Evolutionary conservation across 2,797 vertebrate genomes (phyloP).

Genomic region (Melanogrammus aeglefinus): DNA sequence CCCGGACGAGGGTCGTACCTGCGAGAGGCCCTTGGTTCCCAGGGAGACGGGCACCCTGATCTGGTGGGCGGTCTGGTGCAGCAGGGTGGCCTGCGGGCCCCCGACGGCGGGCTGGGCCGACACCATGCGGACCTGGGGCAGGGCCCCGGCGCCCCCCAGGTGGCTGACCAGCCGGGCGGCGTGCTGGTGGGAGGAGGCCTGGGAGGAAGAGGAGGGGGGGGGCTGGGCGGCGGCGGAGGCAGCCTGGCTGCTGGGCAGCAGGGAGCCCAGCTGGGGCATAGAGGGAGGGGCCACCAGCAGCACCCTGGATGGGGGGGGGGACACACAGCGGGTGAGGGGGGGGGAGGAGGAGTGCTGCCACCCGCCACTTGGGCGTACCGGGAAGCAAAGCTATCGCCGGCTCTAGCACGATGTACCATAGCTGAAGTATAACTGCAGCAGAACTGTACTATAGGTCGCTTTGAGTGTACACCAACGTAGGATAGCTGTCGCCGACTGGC

Average conservation of each 20-base stretch:
- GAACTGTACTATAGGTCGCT: neutral
- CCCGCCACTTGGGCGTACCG: neutral
- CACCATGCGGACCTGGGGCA: conserved; percentile 92
- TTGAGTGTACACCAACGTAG: neutral
- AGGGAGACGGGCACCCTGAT: conserved; percentile 86
- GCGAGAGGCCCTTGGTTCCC: conserved; percentile 84
- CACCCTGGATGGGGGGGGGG: conserved; percentile 70
- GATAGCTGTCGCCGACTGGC: neutral
- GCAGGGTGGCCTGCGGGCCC: conserved; percentile 76
- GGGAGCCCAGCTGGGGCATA: conserved; percentile 88
- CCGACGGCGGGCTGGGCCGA: conserved; percentile 76
- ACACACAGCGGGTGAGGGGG: neutral
- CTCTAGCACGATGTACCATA: too few species aligned
- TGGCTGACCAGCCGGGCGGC: conserved; percentile 79
- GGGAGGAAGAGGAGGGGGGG: conserved; percentile 64
- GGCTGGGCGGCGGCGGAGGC: conserved; percentile 68
- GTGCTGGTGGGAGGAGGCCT: conserved; percentile 72
- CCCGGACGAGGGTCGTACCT: conserved; percentile 69
- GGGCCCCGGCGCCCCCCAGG: conserved; percentile 73
- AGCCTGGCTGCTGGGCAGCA: conserved; percentile 81
- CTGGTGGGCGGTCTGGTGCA: conserved; percentile 82
- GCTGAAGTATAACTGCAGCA: neutral
- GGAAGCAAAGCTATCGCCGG: too few species aligned
- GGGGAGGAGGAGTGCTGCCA: neutral
- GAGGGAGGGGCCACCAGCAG: conserved; percentile 90